Evolutionary conservation across 2,113 vertebrate species (phyloP).

Genomic region (Clarias magur): DNA sequence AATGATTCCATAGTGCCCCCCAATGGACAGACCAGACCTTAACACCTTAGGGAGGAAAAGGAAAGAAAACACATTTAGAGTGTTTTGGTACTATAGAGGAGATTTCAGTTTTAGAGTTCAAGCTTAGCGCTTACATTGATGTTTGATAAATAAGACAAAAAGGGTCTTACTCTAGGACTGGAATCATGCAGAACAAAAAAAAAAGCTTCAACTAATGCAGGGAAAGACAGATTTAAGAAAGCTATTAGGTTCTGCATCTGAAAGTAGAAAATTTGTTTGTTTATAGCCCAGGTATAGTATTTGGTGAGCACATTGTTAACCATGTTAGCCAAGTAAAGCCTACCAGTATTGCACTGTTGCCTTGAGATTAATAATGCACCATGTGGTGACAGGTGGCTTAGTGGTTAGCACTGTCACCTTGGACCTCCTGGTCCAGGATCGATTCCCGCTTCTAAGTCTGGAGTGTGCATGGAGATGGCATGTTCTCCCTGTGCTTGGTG

Average conservation of each 20-base stretch:
- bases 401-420: too few relatives aligned
- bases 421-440: too few relatives aligned
- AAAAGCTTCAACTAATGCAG: too few relatives aligned
- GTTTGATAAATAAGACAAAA: background rate
- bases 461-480: too few relatives aligned
- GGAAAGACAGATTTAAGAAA: too few relatives aligned
- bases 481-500: too few relatives aligned
- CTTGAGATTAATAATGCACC: too few relatives aligned
- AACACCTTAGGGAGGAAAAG: background rate
- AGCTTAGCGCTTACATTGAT: background rate
- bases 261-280: background rate
- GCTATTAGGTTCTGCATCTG: too few relatives aligned
- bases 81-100: background rate
- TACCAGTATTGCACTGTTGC: too few relatives aligned
- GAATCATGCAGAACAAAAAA: background rate
- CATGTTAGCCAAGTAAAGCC: background rate
- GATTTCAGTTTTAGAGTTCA: background rate
- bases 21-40: background rate
- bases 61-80: background rate
- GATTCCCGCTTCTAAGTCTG: too few relatives aligned
- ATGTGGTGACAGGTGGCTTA: too few relatives aligned
- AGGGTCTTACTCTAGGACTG: background rate
- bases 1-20: constrained; percentile 31
- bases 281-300: background rate
- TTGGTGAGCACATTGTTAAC: background rate